A percentile compares a stretch with the other conserved stretches of the same genome.
Evolutionary conservation across 2,888 invertebrate genomes (phyloP).

Genomic region (Andrena marginata): DNA sequence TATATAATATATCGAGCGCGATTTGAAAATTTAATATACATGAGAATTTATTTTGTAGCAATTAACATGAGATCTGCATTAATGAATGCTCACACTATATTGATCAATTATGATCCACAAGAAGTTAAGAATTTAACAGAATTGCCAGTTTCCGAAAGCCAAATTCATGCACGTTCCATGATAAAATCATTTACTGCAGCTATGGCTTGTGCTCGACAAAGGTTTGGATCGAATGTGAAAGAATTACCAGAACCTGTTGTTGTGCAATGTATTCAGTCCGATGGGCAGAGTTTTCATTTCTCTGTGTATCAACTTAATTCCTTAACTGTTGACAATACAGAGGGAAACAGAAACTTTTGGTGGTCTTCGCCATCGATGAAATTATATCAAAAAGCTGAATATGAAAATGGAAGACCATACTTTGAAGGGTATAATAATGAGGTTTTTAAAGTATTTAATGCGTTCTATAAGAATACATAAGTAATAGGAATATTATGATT

Average conservation of each 20-base stretch:
- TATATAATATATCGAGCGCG: background rate
- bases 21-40: slow-evolving; percentile 15
- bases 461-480: slow-evolving; percentile 91
- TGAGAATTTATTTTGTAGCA: slow-evolving; percentile 83
- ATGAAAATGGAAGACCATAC: slow-evolving; percentile 88
- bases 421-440: slow-evolving; percentile 92
- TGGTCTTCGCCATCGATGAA: slow-evolving; percentile 89
- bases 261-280: slow-evolving; percentile 93
- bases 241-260: slow-evolving; percentile 91
- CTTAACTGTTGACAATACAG: slow-evolving; percentile 87
- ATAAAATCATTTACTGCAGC: slow-evolving; percentile 92
- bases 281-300: slow-evolving; percentile 92
- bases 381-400: slow-evolving; percentile 89
- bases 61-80: slow-evolving; percentile 85
- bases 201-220: slow-evolving; percentile 91
- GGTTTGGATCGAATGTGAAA: slow-evolving; percentile 89
- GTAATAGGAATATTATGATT: slow-evolving; percentile 25
- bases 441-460: slow-evolving; percentile 91
- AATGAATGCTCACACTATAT: slow-evolving; percentile 91
- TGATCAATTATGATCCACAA: slow-evolving; percentile 89
- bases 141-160: slow-evolving; percentile 88
- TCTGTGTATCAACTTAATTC: slow-evolving; percentile 94
- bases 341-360: slow-evolving; percentile 91
- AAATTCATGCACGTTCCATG: slow-evolving; percentile 90
- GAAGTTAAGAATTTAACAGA: slow-evolving; percentile 90